These are phyloP conservation scores for Aythya baeri DNA, from an alignment of 2,113 vertebrate species.

Conservation along the genomic window DNA sequence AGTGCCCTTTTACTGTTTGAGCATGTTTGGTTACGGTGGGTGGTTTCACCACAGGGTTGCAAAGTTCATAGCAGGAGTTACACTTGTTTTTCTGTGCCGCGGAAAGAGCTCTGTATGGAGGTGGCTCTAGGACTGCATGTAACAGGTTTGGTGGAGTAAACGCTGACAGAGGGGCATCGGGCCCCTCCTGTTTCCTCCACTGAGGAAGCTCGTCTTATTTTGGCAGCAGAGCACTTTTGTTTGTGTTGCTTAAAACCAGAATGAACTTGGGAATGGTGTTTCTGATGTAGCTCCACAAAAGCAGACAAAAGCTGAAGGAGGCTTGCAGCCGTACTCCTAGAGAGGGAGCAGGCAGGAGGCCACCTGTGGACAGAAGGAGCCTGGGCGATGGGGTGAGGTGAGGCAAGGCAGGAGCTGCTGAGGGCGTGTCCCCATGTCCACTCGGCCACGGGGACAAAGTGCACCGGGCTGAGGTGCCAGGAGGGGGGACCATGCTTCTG, in stretches of 20 bases:
- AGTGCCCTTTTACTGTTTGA: neutral
- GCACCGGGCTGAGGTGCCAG: rapidly evolving
- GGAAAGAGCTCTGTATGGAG: neutral
- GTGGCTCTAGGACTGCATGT: neutral
- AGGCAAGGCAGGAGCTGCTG: neutral
- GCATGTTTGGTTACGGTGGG: neutral
- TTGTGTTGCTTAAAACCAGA: neutral
- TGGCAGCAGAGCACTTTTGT: neutral
- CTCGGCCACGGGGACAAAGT: neutral
- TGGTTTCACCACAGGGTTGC: neutral
- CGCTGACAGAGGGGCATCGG: neutral
- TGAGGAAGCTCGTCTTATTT: neutral
- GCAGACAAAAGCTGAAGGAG: neutral
- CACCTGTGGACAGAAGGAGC: neutral
- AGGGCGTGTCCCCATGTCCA: rapidly evolving
- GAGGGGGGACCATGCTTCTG: neutral
- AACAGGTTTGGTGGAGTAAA: neutral
- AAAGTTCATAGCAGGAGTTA: neutral
- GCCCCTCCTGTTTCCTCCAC: neutral
- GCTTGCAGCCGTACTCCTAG: neutral
- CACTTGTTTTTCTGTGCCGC: neutral
- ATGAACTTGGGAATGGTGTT: neutral
- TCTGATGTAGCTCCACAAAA: neutral
- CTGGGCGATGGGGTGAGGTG: neutral
- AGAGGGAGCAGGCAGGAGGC: neutral